Percentiles rank a stretch among this genome's conserved stretches.
phyloP scores from a whole-genome alignment of 1,140 invertebrate species.

The Drosophila sproati region DNA sequence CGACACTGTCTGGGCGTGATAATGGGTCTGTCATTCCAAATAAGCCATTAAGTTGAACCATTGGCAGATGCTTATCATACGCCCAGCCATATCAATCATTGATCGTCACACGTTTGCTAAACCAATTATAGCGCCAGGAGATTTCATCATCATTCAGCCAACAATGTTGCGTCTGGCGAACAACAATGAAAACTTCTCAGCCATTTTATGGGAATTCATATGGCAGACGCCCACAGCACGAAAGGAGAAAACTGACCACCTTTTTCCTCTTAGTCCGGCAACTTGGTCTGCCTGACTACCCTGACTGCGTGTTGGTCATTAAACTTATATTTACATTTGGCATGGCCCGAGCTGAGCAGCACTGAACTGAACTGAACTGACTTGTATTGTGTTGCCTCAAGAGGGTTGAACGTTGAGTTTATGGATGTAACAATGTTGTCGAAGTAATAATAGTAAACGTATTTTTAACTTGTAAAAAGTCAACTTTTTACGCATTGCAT shows the following conservation, averaged over 20 bases:
- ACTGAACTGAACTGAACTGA: constrained; percentile 16
- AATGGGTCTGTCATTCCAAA: constrained; percentile 27
- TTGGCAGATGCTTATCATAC: constrained; percentile 10
- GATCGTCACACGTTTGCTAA: constrained; percentile 22
- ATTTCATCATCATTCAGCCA: constrained; percentile 49
- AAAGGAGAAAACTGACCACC: neutral
- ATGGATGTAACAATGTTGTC: neutral
- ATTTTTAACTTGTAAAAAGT: no score
- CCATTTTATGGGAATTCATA: constrained; percentile 60
- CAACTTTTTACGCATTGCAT: neutral
- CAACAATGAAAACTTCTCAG: constrained; percentile 72
- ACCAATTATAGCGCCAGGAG: constrained; percentile 42
- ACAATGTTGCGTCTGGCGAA: constrained; percentile 18
- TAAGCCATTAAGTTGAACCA: constrained; percentile 14
- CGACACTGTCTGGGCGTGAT: constrained; percentile 20
- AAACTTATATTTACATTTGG: constrained; percentile 51
- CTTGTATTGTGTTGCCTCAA: constrained; percentile 35
- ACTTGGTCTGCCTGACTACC: constrained; percentile 7
- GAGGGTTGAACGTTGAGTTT: constrained; percentile 21
- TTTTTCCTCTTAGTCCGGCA: neutral
- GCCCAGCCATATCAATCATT: constrained; percentile 42
- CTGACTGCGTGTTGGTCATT: constrained; percentile 46
- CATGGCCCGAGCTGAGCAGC: constrained; percentile 20
- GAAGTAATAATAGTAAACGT: no score
- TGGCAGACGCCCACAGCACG: neutral